Conservation (phyloP, 1,140 invertebrate species). For the Eumeta japonica region DNA sequence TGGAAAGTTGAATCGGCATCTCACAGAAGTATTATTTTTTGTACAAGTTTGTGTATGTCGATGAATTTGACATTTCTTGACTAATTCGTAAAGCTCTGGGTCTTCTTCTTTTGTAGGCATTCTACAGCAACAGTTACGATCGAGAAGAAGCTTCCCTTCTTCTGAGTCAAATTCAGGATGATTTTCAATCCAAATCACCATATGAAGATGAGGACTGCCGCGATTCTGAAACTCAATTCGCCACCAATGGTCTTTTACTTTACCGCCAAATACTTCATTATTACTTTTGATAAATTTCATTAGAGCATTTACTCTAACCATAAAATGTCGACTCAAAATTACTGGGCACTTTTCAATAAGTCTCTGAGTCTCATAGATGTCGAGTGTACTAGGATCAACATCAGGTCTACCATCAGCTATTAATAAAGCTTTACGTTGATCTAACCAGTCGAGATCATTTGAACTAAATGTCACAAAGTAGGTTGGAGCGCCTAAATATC, state of each 20-base stretch:
- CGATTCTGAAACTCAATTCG: conserved; percentile 23
- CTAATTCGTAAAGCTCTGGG: conserved; percentile 8
- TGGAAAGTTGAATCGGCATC: conserved; percentile 17
- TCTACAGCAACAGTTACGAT: conserved; percentile 8
- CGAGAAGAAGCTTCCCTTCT: conserved; percentile 12
- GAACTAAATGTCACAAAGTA: conserved; percentile 35
- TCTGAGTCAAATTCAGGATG: conserved; percentile 9
- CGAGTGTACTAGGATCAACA: conserved; percentile 18
- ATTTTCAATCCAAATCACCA: too few species aligned
- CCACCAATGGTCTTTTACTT: conserved; percentile 15
- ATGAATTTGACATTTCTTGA: conserved; percentile 20
- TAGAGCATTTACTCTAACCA: too few species aligned
- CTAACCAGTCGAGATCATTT: conserved; percentile 33
- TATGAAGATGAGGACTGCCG: conserved; percentile 21
- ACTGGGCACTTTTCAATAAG: conserved; percentile 29
- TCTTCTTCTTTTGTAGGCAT: conserved; percentile 9
- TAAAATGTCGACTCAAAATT: too few species aligned
- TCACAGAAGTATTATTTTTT: conserved; percentile 11
- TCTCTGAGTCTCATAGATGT: conserved; percentile 21
- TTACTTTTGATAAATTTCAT: conserved; percentile 15
- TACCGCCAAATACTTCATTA: conserved; percentile 14
- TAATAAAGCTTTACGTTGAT: too few species aligned
- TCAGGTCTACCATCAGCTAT: conserved; percentile 26
- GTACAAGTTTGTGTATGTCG: conserved; percentile 11
- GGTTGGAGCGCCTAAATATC: conserved; percentile 20